A percentile compares a stretch with the other conserved stretches of the same genome.
Conservation (phyloP, 2,797 vertebrate species). For the Cetoscarus ocellatus region DNA sequence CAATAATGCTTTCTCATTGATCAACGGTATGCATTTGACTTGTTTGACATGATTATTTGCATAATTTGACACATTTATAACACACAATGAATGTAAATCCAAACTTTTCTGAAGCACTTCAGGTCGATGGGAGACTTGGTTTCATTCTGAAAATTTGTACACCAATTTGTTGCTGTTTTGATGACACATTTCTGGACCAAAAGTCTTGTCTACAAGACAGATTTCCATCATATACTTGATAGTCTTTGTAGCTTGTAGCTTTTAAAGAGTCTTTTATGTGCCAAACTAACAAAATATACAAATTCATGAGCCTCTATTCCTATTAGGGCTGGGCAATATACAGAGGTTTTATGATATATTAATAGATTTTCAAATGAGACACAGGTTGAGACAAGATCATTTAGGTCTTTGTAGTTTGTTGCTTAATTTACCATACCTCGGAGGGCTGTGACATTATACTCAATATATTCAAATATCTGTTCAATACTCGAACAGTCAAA, state of each 20-base stretch:
- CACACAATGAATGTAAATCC: neutral
- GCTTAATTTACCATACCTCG: too few relatives aligned
- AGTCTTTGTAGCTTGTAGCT: neutral
- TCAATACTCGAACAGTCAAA: too few relatives aligned
- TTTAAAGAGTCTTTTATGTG: neutral
- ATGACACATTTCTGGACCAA: neutral
- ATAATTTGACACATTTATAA: neutral
- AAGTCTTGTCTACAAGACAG: neutral
- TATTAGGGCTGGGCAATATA: neutral
- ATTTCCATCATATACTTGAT: neutral
- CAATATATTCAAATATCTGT: too few relatives aligned
- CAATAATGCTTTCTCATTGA: neutral
- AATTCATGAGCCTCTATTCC: neutral
- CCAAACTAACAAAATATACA: neutral
- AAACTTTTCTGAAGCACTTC: neutral
- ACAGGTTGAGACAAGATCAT: too few relatives aligned
- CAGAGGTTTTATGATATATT: too few relatives aligned
- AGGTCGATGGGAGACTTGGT: neutral
- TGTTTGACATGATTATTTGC: neutral
- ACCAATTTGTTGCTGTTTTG: neutral
- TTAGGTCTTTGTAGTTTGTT: too few relatives aligned
- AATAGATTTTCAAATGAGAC: too few relatives aligned
- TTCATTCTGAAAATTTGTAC: neutral
- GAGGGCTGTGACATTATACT: too few relatives aligned
- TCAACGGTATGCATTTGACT: neutral